These are phyloP conservation scores for Bothrops jararaca DNA, from an alignment of 2,113 vertebrate genomes.

Conservation along the genomic window DNA sequence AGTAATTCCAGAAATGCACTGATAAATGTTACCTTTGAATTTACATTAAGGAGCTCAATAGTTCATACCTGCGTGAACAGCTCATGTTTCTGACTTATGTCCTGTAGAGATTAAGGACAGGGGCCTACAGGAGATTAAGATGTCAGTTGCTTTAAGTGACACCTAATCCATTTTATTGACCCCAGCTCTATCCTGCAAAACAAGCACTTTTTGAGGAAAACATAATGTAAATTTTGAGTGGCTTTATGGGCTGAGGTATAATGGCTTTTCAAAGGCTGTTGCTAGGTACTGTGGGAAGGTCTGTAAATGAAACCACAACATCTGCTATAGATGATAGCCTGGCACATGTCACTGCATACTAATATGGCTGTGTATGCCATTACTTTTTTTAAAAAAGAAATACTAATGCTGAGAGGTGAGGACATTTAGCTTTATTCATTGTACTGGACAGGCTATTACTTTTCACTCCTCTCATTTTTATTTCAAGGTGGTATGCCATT, in stretches of 20 bases:
- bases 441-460: conserved; percentile 58
- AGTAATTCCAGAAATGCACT: conserved; percentile 74
- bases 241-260: conserved; percentile 52
- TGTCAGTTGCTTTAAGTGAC: conserved; percentile 72
- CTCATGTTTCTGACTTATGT: conserved; percentile 67
- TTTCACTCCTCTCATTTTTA: conserved; percentile 32
- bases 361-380: conserved; percentile 37
- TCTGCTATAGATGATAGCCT: conserved; percentile 28
- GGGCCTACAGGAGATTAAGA: conserved; percentile 69
- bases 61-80: conserved; percentile 70
- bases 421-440: conserved; percentile 57
- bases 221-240: conserved; percentile 69
- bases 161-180: conserved; percentile 76
- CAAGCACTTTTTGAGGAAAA: conserved; percentile 72
- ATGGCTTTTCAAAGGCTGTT: conserved; percentile 53
- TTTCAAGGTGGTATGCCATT: conserved; percentile 34
- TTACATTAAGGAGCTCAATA: conserved; percentile 73
- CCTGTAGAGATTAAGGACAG: conserved; percentile 75
- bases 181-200: conserved; percentile 66
- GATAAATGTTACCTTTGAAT: conserved; percentile 77
- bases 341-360: conserved; percentile 27
- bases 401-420: conserved; percentile 10
- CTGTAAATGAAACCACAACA: conserved; percentile 48
- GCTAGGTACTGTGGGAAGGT: conserved; percentile 33
- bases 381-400: conserved; percentile 32